Evolutionary conservation across 1,140 invertebrate species (phyloP).

Genomic region (Lethrus apterus): DNA sequence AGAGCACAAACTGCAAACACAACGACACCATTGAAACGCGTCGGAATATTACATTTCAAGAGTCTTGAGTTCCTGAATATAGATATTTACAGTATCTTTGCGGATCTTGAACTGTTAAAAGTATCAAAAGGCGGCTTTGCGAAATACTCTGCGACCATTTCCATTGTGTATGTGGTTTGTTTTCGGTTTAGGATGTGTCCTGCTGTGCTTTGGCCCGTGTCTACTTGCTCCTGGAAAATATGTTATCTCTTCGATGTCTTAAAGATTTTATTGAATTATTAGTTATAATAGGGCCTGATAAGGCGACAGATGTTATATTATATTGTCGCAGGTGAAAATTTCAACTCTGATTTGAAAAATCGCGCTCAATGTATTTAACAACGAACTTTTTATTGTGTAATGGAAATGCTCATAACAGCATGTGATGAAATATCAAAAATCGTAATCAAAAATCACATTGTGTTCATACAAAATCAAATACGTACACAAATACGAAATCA

Average conservation of each 20-base stretch:
- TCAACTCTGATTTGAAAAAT: not conserved
- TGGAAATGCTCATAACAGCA: too few species aligned
- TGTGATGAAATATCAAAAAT: too few species aligned
- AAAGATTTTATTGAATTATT: constrained; percentile 4
- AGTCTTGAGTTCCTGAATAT: constrained; percentile 9
- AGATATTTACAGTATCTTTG: constrained; percentile 19
- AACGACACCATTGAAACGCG: not conserved
- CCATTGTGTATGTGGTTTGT: constrained; percentile 16
- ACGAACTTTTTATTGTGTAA: too few species aligned
- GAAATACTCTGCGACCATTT: not conserved
- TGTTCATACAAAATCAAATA: not conserved
- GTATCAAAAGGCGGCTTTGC: constrained; percentile 5
- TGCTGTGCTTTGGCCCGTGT: constrained; percentile 17
- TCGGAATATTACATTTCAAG: constrained; percentile 16
- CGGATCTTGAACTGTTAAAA: constrained; percentile 2
- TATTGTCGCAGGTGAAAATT: not conserved
- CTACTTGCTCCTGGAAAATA: not conserved
- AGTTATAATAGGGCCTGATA: constrained; percentile 3
- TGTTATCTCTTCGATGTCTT: not conserved
- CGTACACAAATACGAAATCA: constrained; percentile 1
- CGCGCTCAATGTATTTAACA: too few species aligned
- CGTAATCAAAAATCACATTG: too few species aligned
- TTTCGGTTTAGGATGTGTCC: constrained; percentile 15
- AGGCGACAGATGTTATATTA: not conserved
- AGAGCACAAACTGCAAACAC: constrained; percentile 15